phyloP scores from a whole-genome alignment of 2,888 invertebrate species.

The Drosophila mayaguana region DNA sequence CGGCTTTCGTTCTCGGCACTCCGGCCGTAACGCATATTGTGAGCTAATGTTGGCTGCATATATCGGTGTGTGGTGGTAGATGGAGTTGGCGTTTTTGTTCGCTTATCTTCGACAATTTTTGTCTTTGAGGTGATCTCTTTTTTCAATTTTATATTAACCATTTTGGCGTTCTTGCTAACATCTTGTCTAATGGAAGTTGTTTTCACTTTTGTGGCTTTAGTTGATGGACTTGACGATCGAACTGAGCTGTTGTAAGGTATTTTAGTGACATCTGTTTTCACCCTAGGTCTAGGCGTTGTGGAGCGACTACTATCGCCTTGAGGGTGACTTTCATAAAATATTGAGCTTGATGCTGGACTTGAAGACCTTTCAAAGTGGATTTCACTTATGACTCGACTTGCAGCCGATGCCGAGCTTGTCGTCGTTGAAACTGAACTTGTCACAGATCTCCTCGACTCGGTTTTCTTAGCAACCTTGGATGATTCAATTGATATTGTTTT shows the following conservation, averaged over 20 bases:
- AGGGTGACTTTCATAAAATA: constrained; percentile 74
- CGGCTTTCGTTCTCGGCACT: constrained; percentile 59
- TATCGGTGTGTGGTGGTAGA: constrained; percentile 85
- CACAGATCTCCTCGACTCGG: constrained; percentile 68
- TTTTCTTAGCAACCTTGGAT: constrained; percentile 43
- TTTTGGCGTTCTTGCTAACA: constrained; percentile 46
- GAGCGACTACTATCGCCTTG: constrained; percentile 73
- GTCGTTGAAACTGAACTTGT: constrained; percentile 70
- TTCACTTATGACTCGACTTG: constrained; percentile 72
- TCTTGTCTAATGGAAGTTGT: constrained; percentile 24
- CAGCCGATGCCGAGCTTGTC: constrained; percentile 63
- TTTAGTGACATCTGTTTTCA: constrained; percentile 78
- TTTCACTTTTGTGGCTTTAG: constrained; percentile 44
- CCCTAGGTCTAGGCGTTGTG: constrained; percentile 72
- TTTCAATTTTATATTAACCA: constrained; percentile 30
- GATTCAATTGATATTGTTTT: constrained; percentile 36
- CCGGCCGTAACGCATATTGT: constrained; percentile 86
- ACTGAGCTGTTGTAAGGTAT: constrained; percentile 72
- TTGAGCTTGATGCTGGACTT: constrained; percentile 70
- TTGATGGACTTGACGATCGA: constrained; percentile 70
- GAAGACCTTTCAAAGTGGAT: constrained; percentile 72
- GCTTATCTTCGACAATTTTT: constrained; percentile 32
- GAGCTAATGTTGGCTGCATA: constrained; percentile 87
- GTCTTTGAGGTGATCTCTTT: constrained; percentile 37
- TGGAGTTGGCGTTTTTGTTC: constrained; percentile 65